Conservation (phyloP, 2,888 invertebrate genomes). For the Hipparchia sbordonii region DNA sequence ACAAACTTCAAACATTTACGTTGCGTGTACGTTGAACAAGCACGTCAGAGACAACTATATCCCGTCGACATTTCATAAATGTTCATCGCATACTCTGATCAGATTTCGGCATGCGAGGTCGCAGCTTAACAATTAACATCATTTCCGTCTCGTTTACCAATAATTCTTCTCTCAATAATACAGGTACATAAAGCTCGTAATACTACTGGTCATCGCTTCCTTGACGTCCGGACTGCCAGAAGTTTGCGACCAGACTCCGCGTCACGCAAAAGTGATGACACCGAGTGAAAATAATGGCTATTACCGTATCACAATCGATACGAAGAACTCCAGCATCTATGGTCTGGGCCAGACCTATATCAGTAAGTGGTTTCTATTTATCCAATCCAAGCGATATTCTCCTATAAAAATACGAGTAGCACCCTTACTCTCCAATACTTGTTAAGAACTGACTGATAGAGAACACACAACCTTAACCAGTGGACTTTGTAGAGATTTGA, state of each 20-base stretch:
- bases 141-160: neutral
- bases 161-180: slow-evolving; percentile 30
- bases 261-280: slow-evolving; percentile 49
- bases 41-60: too few species aligned
- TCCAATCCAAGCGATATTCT: neutral
- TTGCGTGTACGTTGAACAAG: too few species aligned
- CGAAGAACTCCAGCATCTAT: slow-evolving; percentile 50
- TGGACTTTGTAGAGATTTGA: too few species aligned
- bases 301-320: slow-evolving; percentile 59
- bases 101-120: too few species aligned
- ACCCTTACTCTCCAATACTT: too few species aligned
- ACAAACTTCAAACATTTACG: too few species aligned
- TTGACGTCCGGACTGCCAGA: slow-evolving; percentile 46
- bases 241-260: slow-evolving; percentile 69
- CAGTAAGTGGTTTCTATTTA: slow-evolving; percentile 53
- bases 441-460: too few species aligned
- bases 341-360: slow-evolving; percentile 71
- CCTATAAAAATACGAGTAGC: too few species aligned
- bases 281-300: slow-evolving; percentile 58
- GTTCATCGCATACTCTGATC: too few species aligned
- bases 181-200: slow-evolving; percentile 50
- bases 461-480: too few species aligned
- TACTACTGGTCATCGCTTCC: slow-evolving; percentile 41
- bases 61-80: too few species aligned
- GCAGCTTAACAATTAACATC: too few species aligned